Conservation (phyloP, 2,888 invertebrate species). For the Deroplatys truncata region DNA sequence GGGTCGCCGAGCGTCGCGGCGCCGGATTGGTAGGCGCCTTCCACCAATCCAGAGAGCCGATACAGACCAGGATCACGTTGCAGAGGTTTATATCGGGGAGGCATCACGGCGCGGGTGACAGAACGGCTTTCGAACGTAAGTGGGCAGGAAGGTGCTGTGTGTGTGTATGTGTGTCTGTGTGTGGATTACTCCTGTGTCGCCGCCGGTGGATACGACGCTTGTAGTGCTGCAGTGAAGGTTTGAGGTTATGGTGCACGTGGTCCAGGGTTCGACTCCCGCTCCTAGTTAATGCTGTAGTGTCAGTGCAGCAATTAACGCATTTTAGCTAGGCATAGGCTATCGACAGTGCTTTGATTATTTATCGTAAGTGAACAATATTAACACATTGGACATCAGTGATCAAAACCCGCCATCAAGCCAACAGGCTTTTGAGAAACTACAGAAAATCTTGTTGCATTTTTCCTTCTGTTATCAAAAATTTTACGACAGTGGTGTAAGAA, state of each 20-base stretch:
- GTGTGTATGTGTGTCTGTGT: background rate
- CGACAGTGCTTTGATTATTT: background rate
- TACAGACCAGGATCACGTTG: slow-evolving; percentile 68
- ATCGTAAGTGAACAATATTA: background rate
- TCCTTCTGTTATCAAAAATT: too few relatives aligned
- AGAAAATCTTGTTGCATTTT: too few relatives aligned
- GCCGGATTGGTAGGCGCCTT: slow-evolving; percentile 45
- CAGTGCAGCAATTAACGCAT: background rate
- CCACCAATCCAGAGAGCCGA: slow-evolving; percentile 48
- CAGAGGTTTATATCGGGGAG: slow-evolving; percentile 73
- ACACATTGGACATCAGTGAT: too few relatives aligned
- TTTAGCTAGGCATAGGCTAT: background rate
- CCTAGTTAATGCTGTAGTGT: background rate
- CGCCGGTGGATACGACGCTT: background rate
- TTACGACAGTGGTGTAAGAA: too few relatives aligned
- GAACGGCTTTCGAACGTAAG: slow-evolving; percentile 98
- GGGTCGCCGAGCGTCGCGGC: slow-evolving; percentile 47
- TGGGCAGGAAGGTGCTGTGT: slow-evolving; percentile 45
- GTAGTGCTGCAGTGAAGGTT: background rate
- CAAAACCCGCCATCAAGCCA: too few relatives aligned
- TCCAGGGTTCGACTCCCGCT: background rate
- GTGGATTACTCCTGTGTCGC: background rate
- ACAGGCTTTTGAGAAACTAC: too few relatives aligned
- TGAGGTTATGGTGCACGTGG: background rate
- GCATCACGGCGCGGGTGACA: slow-evolving; percentile 74